A percentile compares a stretch with the other conserved stretches of the same genome.
phyloP scores from a whole-genome alignment of 64 coral and sea anemone genomes.

The Montipora foliosa region DNA sequence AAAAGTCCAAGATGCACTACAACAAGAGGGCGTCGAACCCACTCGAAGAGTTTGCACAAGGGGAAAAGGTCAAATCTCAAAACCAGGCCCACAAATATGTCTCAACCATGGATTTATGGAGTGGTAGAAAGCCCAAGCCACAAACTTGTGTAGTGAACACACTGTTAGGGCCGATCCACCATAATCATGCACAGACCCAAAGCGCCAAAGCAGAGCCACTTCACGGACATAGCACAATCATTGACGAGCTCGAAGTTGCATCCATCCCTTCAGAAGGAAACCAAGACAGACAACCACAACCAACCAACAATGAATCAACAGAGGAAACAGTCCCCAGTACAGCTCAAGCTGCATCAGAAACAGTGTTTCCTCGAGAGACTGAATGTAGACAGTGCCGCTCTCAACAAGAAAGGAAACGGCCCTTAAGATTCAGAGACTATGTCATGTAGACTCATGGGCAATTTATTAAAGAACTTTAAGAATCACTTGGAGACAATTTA shows the following conservation, averaged over 20 bases:
- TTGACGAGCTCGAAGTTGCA: neutral
- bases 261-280: neutral
- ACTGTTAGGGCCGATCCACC: neutral
- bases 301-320: too few species aligned
- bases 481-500: too few species aligned
- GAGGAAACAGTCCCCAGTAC: too few species aligned
- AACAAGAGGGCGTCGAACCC: neutral
- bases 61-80: neutral
- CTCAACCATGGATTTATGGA: slow-evolving; percentile 3
- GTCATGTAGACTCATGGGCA: too few species aligned
- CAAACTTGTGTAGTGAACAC: neutral
- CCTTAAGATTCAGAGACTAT: too few species aligned
- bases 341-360: too few species aligned
- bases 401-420: too few species aligned
- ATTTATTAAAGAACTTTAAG: too few species aligned
- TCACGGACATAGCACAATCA: neutral
- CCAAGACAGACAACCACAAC: neutral
- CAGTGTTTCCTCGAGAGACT: too few species aligned
- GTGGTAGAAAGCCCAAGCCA: slow-evolving; percentile 1
- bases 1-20: neutral
- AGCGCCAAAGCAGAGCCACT: neutral
- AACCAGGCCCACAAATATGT: neutral
- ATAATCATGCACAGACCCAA: neutral
- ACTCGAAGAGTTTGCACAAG: neutral
- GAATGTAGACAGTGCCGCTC: too few species aligned